Percentiles rank a stretch among this genome's conserved stretches.
These are phyloP conservation scores for Hepsetus odoe DNA, from an alignment of 2,113 vertebrate species.

Conservation along the genomic window DNA sequence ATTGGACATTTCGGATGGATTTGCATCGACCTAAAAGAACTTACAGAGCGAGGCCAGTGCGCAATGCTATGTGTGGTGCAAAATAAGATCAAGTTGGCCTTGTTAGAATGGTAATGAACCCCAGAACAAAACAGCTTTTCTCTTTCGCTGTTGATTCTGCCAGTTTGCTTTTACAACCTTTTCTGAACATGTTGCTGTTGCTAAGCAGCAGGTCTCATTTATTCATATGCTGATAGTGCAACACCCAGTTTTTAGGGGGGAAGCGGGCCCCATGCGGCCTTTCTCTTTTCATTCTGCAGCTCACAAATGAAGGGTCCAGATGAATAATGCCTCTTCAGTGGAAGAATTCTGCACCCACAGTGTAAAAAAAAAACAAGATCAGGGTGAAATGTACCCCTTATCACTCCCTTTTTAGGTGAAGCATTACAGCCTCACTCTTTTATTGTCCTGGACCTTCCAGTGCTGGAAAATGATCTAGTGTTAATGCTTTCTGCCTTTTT, in stretches of 20 bases:
- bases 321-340: slow-evolving; percentile 35
- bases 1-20: background rate
- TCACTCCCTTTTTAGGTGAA: too few species aligned
- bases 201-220: slow-evolving; percentile 56
- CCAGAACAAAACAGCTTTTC: slow-evolving; percentile 24
- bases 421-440: too few species aligned
- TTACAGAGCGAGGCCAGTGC: background rate
- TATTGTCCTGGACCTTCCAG: too few species aligned
- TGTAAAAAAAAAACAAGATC: background rate
- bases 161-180: slow-evolving; percentile 34
- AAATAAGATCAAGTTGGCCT: background rate
- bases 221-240: slow-evolving; percentile 59
- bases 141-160: slow-evolving; percentile 18
- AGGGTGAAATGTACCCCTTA: too few species aligned
- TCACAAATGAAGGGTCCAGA: slow-evolving; percentile 9
- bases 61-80: background rate
- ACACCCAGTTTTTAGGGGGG: slow-evolving; percentile 21
- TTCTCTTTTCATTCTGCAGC: slow-evolving; percentile 40
- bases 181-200: slow-evolving; percentile 50
- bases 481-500: background rate
- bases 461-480: background rate
- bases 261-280: slow-evolving; percentile 38
- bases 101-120: slow-evolving; percentile 18
- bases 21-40: background rate
- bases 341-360: background rate